A percentile compares a stretch with the other conserved stretches of the same genome.
These are phyloP conservation scores for Etheostoma nigrum DNA, from an alignment of 2,797 vertebrate species.

Conservation along the genomic window DNA sequence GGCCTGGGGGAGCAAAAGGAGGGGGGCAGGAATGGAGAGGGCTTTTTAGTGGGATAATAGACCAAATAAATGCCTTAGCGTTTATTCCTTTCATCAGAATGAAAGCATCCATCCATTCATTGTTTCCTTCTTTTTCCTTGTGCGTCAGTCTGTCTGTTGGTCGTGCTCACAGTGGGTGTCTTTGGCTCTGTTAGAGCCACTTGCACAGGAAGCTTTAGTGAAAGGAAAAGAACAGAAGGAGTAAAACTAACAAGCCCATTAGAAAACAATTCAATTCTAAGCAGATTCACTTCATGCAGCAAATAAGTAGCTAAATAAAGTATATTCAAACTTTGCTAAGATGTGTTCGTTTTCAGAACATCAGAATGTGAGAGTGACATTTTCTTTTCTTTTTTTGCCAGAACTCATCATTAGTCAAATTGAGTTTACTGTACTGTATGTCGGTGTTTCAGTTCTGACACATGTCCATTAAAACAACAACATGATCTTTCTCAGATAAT, in stretches of 20 bases:
- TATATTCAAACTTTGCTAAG: conserved; percentile 23
- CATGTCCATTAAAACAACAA: conserved; percentile 28
- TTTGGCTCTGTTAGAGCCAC: conserved; percentile 45
- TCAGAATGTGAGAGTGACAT: conserved; percentile 27
- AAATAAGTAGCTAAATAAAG: conserved; percentile 18
- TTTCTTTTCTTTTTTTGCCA: conserved; percentile 7
- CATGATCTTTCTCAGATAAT: conserved; percentile 8
- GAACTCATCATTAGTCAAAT: conserved; percentile 3
- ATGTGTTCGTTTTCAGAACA: conserved; percentile 16
- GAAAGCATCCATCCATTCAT: conserved; percentile 80
- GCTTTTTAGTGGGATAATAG: conserved; percentile 82
- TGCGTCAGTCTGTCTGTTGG: conserved; percentile 68
- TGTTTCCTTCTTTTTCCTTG: conserved; percentile 73
- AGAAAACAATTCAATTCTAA: conserved; percentile 53
- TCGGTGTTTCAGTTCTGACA: conserved; percentile 8
- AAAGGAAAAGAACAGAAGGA: conserved; percentile 58
- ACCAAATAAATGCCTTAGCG: conserved; percentile 80
- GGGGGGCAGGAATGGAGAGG: conserved; percentile 71
- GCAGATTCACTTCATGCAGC: conserved; percentile 36
- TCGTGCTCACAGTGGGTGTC: conserved; percentile 66
- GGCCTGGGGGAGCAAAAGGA: conserved; percentile 62
- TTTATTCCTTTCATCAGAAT: conserved; percentile 84
- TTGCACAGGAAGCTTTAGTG: conserved; percentile 52
- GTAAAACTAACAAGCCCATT: conserved; percentile 67
- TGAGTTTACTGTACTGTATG: conserved; percentile 12